phyloP scores from a whole-genome alignment of 2,888 invertebrate genomes.

The Podotricha telesiphe region DNA sequence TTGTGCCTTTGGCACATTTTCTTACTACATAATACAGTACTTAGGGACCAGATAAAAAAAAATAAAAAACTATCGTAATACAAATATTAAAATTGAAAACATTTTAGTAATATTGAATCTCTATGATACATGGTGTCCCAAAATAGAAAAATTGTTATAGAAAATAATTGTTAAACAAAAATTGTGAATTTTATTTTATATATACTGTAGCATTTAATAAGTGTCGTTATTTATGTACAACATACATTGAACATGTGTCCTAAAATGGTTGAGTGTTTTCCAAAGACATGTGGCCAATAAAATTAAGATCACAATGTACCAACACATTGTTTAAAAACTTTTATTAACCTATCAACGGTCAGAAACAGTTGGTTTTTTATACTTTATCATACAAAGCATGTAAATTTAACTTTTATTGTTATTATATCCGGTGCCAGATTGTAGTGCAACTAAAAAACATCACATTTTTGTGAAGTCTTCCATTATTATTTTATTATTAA shows the following conservation, averaged over 20 bases:
- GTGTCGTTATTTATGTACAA: constrained; percentile 11
- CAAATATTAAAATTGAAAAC: background rate
- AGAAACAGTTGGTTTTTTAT: constrained; percentile 6
- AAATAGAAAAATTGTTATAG: constrained; percentile 1
- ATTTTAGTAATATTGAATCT: constrained; percentile 16
- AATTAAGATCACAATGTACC: background rate
- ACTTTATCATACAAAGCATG: background rate
- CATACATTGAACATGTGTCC: constrained; percentile 9
- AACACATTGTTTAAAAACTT: background rate
- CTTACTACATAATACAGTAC: constrained; percentile 2
- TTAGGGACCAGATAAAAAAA: constrained; percentile 33
- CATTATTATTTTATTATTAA: constrained; percentile 22
- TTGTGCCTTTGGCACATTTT: constrained; percentile 13
- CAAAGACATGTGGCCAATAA: constrained; percentile 8
- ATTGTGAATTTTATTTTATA: constrained; percentile 5
- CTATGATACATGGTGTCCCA: constrained; percentile 10
- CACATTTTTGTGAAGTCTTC: constrained; percentile 30
- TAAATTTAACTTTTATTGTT: constrained; percentile 3
- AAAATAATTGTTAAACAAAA: background rate
- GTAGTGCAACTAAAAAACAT: constrained; percentile 19
- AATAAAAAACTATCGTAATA: background rate
- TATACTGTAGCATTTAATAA: constrained; percentile 26
- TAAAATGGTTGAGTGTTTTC: background rate
- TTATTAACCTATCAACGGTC: background rate
- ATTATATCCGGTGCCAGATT: constrained; percentile 1